Evolutionary conservation across 2,113 vertebrate species (phyloP), one percentile per base, ranked within the genome.

Genomic region (Origma solitaria): DNA sequence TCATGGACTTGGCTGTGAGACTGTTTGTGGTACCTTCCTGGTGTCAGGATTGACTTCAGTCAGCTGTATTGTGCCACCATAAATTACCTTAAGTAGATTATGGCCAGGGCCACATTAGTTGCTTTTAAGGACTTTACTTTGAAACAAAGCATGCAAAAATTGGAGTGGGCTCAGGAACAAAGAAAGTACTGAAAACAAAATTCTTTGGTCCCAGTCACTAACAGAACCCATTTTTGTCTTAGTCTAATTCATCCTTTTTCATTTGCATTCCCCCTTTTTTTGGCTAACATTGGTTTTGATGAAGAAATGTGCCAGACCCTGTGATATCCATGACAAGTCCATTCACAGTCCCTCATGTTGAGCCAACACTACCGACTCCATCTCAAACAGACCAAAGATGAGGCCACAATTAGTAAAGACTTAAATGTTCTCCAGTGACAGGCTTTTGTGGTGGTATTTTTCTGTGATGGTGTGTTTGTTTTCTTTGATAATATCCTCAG

Each of bases 11-110:
- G 64, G 44, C 91, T 71, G 33, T 70, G 49, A 88, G 71, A 70
- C 54, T 83, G n/a, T 93, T 95, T 51, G 68, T 86, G 53, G 47
- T 62, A 85, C 85, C 66, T 90, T 93, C 56, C 22, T 93, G 54
- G 37, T 92, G 75, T 93, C 90, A 95, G 68, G 66, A 66, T 37
- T 93, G 76, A 85, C 90, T 94, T 85, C 38, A 88, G 79, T 86
- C 68, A 47, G 72, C 72, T 90, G 9, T 81, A 56, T 86, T 88
- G 72, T 76, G 61, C 38, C 70, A 80, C 50, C 5, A 25, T 69
- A 61, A 94, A 76, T 57, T 60, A 61, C 61, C 66, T 96, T 64
- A 53, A 78, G 57, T 21, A 92, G 84, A 15, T 87, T 64, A 65
- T 60, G n/a, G 45, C 54, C 66, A 88, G 87, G 56, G 50, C 71